Conservation (phyloP, 23 tunicate genomes). For the Ascidia mentula region DNA sequence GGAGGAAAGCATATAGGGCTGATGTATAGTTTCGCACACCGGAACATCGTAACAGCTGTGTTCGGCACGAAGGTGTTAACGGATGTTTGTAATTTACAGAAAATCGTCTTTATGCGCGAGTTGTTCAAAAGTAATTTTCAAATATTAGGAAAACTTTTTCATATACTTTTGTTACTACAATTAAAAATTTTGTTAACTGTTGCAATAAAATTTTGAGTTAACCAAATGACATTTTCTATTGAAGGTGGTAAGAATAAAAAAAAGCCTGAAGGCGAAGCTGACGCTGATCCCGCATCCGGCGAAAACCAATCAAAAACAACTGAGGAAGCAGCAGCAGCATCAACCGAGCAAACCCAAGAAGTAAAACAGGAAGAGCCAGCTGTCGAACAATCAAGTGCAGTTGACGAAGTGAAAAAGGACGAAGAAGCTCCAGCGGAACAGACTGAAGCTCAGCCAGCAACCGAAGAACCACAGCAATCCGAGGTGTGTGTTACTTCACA, state of each 20-base stretch:
- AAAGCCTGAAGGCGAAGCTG: constrained; percentile 19
- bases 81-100: too few relatives aligned
- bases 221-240: too few relatives aligned
- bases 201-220: too few relatives aligned
- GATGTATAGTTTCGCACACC: too few relatives aligned
- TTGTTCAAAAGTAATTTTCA: too few relatives aligned
- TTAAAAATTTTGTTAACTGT: too few relatives aligned
- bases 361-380: not conserved
- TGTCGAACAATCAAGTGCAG: not conserved
- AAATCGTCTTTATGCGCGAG: too few relatives aligned
- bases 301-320: constrained; percentile 18
- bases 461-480: constrained; percentile 17
- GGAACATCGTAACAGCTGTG: too few relatives aligned
- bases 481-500: not conserved
- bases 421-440: constrained; percentile 13
- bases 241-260: constrained; percentile 21
- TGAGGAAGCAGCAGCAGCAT: constrained; percentile 19
- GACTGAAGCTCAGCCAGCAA: not conserved
- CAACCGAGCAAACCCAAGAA: constrained; percentile 17
- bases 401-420: not conserved
- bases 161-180: too few relatives aligned
- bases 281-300: constrained; percentile 30
- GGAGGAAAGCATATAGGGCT: too few relatives aligned
- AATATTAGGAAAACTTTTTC: too few relatives aligned
- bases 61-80: too few relatives aligned